Evolutionary conservation across 2,113 vertebrate genomes (phyloP).

Genomic region (Phylloscopus trochilus): DNA sequence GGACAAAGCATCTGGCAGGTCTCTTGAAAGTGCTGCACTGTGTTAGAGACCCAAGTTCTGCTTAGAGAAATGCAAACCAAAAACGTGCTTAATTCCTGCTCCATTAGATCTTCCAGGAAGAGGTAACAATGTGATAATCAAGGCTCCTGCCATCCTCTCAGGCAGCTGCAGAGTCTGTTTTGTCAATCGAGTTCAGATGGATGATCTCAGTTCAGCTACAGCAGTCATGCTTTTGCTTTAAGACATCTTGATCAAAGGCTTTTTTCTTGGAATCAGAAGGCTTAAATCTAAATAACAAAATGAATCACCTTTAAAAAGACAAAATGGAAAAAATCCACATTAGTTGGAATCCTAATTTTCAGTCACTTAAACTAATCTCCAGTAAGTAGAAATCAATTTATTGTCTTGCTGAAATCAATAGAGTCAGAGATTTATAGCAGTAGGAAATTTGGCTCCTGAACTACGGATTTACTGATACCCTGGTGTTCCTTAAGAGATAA

Average conservation of each 20-base stretch:
- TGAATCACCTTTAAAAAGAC: not conserved
- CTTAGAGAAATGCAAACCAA: not conserved
- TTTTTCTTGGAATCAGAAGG: conserved; percentile 33
- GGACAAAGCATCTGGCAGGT: not conserved
- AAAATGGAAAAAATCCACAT: not conserved
- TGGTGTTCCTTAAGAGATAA: not conserved
- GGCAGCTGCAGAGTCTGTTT: not conserved
- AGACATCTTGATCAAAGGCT: not conserved
- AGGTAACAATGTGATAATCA: not conserved
- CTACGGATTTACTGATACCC: not conserved
- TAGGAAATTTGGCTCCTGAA: not conserved
- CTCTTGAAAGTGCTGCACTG: not conserved
- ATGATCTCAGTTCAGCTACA: not conserved
- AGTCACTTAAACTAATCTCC: conserved; percentile 33
- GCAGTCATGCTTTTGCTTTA: not conserved
- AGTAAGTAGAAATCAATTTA: conserved; percentile 42
- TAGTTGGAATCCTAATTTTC: conserved; percentile 41
- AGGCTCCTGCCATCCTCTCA: not conserved
- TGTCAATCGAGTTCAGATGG: not conserved
- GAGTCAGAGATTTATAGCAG: not conserved
- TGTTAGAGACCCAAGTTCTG: not conserved
- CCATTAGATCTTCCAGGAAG: not conserved
- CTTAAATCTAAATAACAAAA: conserved; percentile 22
- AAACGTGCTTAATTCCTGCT: not conserved
- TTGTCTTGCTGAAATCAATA: conserved; percentile 17